A percentile compares a stretch with the other conserved stretches of the same genome.
phyloP scores from a whole-genome alignment of 1,140 invertebrate genomes.

The Aphaenogaster ashmeadi region DNA sequence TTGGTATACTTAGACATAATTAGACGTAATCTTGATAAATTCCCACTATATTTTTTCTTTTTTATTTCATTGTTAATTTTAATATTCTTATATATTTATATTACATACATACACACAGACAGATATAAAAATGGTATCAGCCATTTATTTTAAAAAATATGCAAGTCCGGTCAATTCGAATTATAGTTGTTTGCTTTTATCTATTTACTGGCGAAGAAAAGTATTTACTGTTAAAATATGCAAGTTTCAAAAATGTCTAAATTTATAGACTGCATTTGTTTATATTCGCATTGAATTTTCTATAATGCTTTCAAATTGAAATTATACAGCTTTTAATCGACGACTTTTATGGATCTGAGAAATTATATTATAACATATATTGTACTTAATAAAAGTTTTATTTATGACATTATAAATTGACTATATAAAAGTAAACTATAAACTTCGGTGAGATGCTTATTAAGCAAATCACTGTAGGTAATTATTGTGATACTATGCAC shows the following conservation, averaged over 20 bases:
- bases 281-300: background rate
- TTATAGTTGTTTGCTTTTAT: too few species aligned
- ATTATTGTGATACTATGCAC: background rate
- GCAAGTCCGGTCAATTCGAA: background rate
- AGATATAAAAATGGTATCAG: background rate
- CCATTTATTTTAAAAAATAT: background rate
- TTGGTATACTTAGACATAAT: background rate
- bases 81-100: background rate
- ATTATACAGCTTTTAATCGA: background rate
- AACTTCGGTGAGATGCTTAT: background rate
- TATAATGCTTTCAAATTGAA: background rate
- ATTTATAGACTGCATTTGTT: background rate
- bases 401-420: background rate
- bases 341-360: background rate
- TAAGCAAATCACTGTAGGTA: background rate
- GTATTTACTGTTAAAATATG: background rate
- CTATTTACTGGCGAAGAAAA: too few species aligned
- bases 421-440: background rate
- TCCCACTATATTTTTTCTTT: background rate
- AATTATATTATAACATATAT: background rate
- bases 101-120: background rate
- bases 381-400: background rate
- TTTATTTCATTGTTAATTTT: background rate
- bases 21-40: background rate
- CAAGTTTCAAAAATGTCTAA: background rate